These are phyloP conservation scores for Temnopleurus reevesii DNA, from an alignment of 53 echinoderm and acorn worm genomes.

Conservation along the genomic window DNA sequence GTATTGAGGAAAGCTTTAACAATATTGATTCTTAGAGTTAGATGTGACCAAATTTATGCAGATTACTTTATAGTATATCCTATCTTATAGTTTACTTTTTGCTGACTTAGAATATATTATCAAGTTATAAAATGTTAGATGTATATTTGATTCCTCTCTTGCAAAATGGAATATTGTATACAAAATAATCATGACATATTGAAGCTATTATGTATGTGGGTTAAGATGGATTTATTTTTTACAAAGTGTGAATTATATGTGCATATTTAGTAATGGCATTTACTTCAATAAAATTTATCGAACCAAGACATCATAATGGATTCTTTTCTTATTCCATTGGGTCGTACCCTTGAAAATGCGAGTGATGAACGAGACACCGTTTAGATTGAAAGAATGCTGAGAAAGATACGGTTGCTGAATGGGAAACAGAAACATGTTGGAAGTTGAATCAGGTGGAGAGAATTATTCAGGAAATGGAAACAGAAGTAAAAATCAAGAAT, in stretches of 20 bases:
- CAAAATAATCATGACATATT: constrained; percentile 3
- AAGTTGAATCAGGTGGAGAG: no score
- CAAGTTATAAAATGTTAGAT: constrained; percentile 7
- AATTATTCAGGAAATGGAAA: no score
- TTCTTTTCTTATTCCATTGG: no score
- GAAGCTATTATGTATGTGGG: constrained; percentile 5
- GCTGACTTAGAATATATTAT: background rate
- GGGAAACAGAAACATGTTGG: no score
- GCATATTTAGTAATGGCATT: constrained; percentile 48
- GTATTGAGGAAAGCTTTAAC: no score
- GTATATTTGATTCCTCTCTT: constrained; percentile 32
- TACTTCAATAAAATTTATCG: constrained; percentile 41
- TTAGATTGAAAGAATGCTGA: no score
- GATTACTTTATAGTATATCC: background rate
- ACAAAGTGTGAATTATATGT: constrained; percentile 47
- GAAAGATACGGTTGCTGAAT: no score
- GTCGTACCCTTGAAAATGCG: no score
- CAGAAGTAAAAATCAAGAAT: no score
- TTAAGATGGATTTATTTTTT: constrained; percentile 43
- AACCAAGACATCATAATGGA: no score
- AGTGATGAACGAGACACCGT: no score
- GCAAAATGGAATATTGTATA: constrained; percentile 14
- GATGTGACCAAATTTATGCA: background rate
- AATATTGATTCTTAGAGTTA: background rate
- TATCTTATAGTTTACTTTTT: background rate